These are phyloP conservation scores for Semaprochilodus insignis DNA, from an alignment of 2,797 vertebrate genomes.

Conservation along the genomic window DNA sequence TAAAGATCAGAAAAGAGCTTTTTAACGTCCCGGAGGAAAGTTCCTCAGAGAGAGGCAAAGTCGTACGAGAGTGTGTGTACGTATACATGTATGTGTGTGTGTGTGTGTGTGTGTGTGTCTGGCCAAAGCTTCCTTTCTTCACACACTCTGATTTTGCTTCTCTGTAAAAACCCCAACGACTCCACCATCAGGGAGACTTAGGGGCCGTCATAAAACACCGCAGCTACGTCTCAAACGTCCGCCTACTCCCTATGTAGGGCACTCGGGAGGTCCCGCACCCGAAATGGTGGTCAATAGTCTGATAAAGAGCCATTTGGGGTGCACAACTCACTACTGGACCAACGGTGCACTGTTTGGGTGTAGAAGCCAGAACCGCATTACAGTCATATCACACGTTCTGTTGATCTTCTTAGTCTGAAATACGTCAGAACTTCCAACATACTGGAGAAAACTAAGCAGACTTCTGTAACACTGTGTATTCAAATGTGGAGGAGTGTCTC, in stretches of 20 bases:
- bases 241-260: neutral
- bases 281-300: no score
- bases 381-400: no score
- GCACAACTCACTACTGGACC: no score
- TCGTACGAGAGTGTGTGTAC: constrained; percentile 28
- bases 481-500: no score
- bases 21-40: neutral
- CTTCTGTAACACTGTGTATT: no score
- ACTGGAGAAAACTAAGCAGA: no score
- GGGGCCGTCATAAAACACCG: neutral
- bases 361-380: no score
- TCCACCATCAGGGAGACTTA: neutral
- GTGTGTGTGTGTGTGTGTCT: constrained; percentile 40
- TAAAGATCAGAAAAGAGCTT: neutral
- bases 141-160: neutral
- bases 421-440: no score
- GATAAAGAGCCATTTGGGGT: constrained; percentile 1
- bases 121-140: neutral
- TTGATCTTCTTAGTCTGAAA: no score
- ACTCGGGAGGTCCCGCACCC: neutral
- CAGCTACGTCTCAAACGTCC: neutral
- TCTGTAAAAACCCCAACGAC: no score
- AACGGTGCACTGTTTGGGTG: no score
- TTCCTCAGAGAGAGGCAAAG: neutral
- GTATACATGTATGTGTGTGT: constrained; percentile 55